Evolutionary conservation across 30 jellyfish, hydroid and myxozoan genomes (phyloP).

Genomic region (Cassiopea andromeda): DNA sequence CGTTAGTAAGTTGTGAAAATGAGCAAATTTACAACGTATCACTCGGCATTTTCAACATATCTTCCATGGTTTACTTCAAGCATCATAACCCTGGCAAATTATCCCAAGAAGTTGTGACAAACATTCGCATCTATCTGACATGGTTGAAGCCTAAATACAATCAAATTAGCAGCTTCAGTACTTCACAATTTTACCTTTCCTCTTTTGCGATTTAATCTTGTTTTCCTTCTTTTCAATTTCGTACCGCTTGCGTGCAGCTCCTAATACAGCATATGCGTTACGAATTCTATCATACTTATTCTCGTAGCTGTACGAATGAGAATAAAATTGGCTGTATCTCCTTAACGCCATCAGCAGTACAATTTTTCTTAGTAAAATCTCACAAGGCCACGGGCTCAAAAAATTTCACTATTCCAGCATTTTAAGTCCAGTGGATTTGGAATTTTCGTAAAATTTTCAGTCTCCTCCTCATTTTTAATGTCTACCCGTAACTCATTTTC

Average conservation of each 20-base stretch:
- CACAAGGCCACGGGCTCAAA: neutral
- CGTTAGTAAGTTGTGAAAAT: too few relatives aligned
- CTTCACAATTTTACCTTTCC: conserved; percentile 17
- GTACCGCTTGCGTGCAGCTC: conserved; percentile 41
- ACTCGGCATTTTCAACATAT: too few relatives aligned
- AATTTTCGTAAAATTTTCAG: too few relatives aligned
- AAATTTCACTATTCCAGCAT: neutral
- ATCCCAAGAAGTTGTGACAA: too few relatives aligned
- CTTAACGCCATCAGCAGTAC: conserved; percentile 46
- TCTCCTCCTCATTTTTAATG: too few relatives aligned
- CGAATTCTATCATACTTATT: conserved; percentile 20
- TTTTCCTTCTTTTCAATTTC: conserved; percentile 40
- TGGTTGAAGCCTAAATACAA: too few relatives aligned
- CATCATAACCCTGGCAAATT: too few relatives aligned
- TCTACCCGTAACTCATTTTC: neutral
- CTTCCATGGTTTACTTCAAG: too few relatives aligned
- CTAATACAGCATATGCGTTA: conserved; percentile 6
- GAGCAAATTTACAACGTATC: too few relatives aligned
- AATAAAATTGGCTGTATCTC: conserved; percentile 67
- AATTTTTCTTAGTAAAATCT: neutral
- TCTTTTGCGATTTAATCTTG: neutral
- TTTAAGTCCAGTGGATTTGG: too few relatives aligned
- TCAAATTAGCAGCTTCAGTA: neutral
- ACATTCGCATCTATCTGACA: too few relatives aligned
- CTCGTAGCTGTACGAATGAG: conserved; percentile 7